phyloP scores from a whole-genome alignment of 2,888 invertebrate species.

The Halocaridina rubra region DNA sequence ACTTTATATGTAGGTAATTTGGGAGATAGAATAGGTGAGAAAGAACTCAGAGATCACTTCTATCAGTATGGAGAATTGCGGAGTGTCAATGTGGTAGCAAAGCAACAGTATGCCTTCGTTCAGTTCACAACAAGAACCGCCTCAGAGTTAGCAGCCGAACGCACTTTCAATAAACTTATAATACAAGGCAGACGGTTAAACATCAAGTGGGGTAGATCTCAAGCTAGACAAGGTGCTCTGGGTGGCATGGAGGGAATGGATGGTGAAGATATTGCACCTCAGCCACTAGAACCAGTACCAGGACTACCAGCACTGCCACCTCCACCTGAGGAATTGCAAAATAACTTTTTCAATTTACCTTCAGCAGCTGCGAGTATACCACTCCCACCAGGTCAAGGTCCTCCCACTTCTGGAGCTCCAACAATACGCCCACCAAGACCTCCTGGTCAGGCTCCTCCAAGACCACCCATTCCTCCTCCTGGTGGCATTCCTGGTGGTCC shows the following conservation, averaged over 20 bases:
- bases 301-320: constrained; percentile 80
- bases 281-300: constrained; percentile 78
- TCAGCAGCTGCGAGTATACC: constrained; percentile 63
- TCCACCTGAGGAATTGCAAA: constrained; percentile 74
- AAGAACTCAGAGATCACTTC: constrained; percentile 83
- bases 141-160: constrained; percentile 93
- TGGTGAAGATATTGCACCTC: constrained; percentile 64
- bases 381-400: constrained; percentile 51
- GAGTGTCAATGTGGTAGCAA: constrained; percentile 88
- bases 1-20: constrained; percentile 90
- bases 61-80: constrained; percentile 99
- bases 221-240: constrained; percentile 76
- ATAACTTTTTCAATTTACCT: constrained; percentile 76
- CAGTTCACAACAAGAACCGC: constrained; percentile 74
- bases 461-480: constrained; percentile 68
- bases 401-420: constrained; percentile 23
- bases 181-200: constrained; percentile 87
- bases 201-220: constrained; percentile 99
- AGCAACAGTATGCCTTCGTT: constrained; percentile 81
- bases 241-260: constrained; percentile 60
- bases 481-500: constrained; percentile 72
- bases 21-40: constrained; percentile 62
- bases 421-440: constrained; percentile 63
- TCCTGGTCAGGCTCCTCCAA: constrained; percentile 70
- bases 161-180: constrained; percentile 93